Evolutionary conservation across 2,113 vertebrate genomes (phyloP), one percentile per base, ranked within the genome.

Genomic region (Lagopus leucura): DNA sequence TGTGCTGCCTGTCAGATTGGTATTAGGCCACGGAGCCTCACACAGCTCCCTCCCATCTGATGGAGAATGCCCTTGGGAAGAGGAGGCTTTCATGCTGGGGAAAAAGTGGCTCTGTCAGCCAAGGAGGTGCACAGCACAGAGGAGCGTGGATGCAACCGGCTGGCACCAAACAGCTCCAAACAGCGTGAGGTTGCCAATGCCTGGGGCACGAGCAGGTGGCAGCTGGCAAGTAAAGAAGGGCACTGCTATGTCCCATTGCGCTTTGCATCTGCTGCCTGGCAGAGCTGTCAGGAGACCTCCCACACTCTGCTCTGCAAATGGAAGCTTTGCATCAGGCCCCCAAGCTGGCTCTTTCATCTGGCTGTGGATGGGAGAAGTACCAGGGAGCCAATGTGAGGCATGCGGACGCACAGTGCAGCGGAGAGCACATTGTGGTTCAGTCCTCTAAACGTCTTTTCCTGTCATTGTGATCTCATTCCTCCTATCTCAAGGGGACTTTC

Each of bases 141-240:
- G 8, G 60, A 88, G 24, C 0, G 0, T 40, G 79, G 65, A 47
- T 86, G 81, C 81, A 85, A 76, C 69, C 55, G 48, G 32, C 89
- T 94, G 94, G 69, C 76, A 89, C 27, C 73, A 52, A 36, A 21
- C 47, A 32, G 36, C 60, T 38, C 60, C 34, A 58, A 64, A 8
- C 47, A 18, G 55, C 1, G 20, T 70, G 76, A 80, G 74, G 86
- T 69, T 2, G 5, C 66, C 36, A 42, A 4, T 4, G 50, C 88
- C 88, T 81, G 89, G 82, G 89, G 94, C 82, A 55, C 12, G 79
- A 89, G 92, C 94, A 94, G 95, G 91, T 94, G 94, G 88, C 3
- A 14, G 85, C 95, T 96, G 96, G 85, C 72, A 86, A 65, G 43
- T 83, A 63, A 67, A 73, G 84, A 54, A 58, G 79, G 52, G 43